Evolutionary conservation across 1,140 invertebrate species (phyloP).

Genomic region (Microvelia longipes): DNA sequence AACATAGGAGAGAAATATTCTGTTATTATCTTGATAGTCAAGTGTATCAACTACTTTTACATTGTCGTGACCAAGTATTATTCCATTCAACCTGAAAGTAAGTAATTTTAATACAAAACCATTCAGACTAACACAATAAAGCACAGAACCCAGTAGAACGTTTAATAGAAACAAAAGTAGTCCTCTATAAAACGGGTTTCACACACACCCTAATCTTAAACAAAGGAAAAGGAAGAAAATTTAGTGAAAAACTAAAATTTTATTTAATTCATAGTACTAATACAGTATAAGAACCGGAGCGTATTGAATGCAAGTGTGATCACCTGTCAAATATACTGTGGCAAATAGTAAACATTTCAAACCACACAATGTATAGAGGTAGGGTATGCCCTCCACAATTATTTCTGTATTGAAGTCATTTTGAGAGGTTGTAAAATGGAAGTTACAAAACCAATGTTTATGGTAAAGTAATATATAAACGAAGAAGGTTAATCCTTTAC

Average conservation of each 20-base stretch:
- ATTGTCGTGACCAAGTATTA: neutral
- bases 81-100: neutral
- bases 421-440: too few species aligned
- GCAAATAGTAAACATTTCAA: too few species aligned
- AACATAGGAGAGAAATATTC: neutral
- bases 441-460: too few species aligned
- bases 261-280: too few species aligned
- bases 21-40: neutral
- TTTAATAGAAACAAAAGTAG: neutral
- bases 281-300: too few species aligned
- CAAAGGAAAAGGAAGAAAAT: neutral
- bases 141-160: neutral
- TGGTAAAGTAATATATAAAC: too few species aligned
- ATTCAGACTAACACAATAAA: neutral
- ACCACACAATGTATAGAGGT: too few species aligned
- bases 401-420: too few species aligned
- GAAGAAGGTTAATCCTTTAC: too few species aligned
- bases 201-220: neutral
- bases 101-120: neutral
- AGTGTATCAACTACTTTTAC: neutral
- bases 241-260: neutral
- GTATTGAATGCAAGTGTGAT: too few species aligned
- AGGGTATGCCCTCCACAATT: too few species aligned
- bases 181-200: neutral
- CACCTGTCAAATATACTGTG: too few species aligned